These are phyloP conservation scores for Geopemphigus sp. DNA, from an alignment of 1,140 invertebrate species.

Conservation along the genomic window DNA sequence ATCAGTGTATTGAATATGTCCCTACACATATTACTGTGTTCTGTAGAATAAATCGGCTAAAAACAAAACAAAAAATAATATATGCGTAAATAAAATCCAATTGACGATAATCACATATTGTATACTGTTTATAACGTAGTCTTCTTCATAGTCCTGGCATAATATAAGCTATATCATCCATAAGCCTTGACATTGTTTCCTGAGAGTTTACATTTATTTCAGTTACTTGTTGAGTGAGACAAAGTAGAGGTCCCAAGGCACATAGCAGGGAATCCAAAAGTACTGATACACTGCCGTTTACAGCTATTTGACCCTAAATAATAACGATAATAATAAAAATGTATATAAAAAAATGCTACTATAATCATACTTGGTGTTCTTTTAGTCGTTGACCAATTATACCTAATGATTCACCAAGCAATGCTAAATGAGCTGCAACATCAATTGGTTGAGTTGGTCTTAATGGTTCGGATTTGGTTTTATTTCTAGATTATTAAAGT, in stretches of 20 bases:
- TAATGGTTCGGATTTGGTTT: conserved; percentile 58
- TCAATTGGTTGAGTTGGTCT: conserved; percentile 74
- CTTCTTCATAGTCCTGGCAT: conserved; percentile 84
- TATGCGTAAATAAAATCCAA: too few relatives aligned
- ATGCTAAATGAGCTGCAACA: conserved; percentile 86
- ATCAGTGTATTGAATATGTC: too few relatives aligned
- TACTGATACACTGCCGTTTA: conserved; percentile 91
- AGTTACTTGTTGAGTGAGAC: conserved; percentile 80
- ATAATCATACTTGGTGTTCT: conserved; percentile 69
- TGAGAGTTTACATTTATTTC: conserved; percentile 70
- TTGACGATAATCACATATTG: too few relatives aligned
- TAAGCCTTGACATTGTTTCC: conserved; percentile 70
- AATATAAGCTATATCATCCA: conserved; percentile 94
- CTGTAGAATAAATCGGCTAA: too few relatives aligned
- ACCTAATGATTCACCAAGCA: conserved; percentile 88
- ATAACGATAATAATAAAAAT: not conserved
- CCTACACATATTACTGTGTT: too few relatives aligned
- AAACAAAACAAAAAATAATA: too few relatives aligned
- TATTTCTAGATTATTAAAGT: conserved; percentile 11
- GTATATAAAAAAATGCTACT: too few relatives aligned
- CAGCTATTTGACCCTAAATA: conserved; percentile 83
- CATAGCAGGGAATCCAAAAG: conserved; percentile 91
- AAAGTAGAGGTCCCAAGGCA: conserved; percentile 83
- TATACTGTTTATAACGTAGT: too few relatives aligned
- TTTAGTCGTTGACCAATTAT: conserved; percentile 90